Percentiles rank a stretch among this genome's conserved stretches.
Evolutionary conservation across 37 sponge, comb jelly and placozoan genomes (phyloP).

Genomic region (Eunapius fragilis): DNA sequence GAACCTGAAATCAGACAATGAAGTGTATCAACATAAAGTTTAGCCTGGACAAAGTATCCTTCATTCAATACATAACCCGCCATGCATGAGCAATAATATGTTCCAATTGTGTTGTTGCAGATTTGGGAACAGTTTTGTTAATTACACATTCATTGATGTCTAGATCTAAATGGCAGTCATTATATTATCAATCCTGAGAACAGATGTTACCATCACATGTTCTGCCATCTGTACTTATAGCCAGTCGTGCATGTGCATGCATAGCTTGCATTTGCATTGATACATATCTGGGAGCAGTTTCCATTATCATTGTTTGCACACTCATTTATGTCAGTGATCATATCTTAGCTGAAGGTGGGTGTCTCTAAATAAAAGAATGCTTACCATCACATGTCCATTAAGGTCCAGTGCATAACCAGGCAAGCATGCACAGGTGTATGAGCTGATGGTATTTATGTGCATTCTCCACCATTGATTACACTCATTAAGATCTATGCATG

Average conservation of each 20-base stretch:
- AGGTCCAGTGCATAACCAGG: too few species aligned
- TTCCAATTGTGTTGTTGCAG: not conserved
- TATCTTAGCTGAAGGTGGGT: too few species aligned
- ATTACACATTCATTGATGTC: not conserved
- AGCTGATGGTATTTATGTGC: too few species aligned
- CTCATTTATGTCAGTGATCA: not conserved
- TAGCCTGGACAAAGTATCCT: too few species aligned
- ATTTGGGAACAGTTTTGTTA: not conserved
- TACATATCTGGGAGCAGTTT: constrained; percentile 13
- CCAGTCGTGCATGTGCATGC: constrained; percentile 41
- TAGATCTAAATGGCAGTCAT: not conserved
- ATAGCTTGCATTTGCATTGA: constrained; percentile 41
- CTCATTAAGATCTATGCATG: too few species aligned
- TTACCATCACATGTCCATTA: too few species aligned
- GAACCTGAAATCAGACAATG: too few species aligned
- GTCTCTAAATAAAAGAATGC: too few species aligned
- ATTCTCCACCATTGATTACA: too few species aligned
- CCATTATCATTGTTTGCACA: not conserved
- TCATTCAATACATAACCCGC: not conserved
- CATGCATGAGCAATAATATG: not conserved
- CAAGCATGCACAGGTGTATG: too few species aligned
- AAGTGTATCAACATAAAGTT: too few species aligned
- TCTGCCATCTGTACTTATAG: not conserved
- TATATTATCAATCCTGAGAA: not conserved
- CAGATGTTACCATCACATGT: not conserved